Evolutionary conservation across 1,140 invertebrate genomes (phyloP), one percentile per base, ranked within the genome.

Genomic region (Lasaia peninsularis): DNA sequence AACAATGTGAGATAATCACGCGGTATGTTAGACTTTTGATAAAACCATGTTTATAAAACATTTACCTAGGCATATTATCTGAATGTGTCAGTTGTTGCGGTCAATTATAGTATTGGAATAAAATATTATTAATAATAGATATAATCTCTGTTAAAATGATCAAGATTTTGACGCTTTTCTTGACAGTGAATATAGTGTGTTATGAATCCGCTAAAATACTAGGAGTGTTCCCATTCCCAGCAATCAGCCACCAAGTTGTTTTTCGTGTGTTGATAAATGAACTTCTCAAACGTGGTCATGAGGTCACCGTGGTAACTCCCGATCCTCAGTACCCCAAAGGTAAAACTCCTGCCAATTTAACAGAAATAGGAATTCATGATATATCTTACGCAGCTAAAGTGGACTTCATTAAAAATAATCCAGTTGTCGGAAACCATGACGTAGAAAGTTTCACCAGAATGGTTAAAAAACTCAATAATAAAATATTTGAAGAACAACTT

Each of bases 171-270:
- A n/a, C 5, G 12, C 16, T 53, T 53, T 21, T 44, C 0, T 10
- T 60, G 5, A 18, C 52, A 48, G 35, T 28, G 20, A n/a, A 56
- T 32, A 44, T 28, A 52, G 31, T 56, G 8, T 37, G 31, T n/a
- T 18, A 20, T 32, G 0, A 53, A 6, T 28, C 48, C 33, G 72
- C 72, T 0, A 67, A 78, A 70, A 89, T 91, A 62, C 71, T 91
- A 28, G 83, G 71, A 33, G 68, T 90, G 16, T 89, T 89, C 57
- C 88, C 90, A 18, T 76, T 82, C 5, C 84, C 88, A 32, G 81
- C 76, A 1, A 67, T 61, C 4, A 90, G 89, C 64, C 89, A 91
- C 65, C 83, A 88, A 58, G 71, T 86, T 24, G 78, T 90, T 21
- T 87, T 89, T 58, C 62, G 76, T 56, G 65, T 79, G 11, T 28